Base-by-base conservation (phyloP, 2,113 vertebrate genomes). In the Vulpes vulpes region DNA sequence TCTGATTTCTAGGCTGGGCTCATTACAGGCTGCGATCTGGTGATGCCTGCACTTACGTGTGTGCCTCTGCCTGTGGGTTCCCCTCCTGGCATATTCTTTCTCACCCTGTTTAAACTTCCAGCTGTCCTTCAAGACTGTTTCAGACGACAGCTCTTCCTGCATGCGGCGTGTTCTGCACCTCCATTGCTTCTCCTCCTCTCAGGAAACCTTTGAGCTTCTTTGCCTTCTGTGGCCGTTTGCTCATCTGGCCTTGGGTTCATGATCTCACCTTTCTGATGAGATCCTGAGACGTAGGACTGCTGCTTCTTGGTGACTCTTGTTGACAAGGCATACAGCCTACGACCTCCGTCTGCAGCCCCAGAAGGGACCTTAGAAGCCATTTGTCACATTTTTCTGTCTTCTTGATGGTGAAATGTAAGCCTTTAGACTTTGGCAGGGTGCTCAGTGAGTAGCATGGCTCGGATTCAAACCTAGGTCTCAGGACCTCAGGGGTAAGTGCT, bases 331-430 rank as follows among this genome's bases (percentile, higher is more conserved):
- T 7, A 82, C 25, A 95, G 35, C 27, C 20, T 35, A 64, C 71
- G 67, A 71, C 35, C 82, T 35, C 32, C 10, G 32, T 79, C 5
- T 30, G 86, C 78, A 76, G 64, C 49, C 65, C 71, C 55, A 35
- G 64, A 57, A 92, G 30, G 35, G 11, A 8, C 27, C 35, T 57
- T 51, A 32, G 53, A 57, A 96, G 19, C 43, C 43, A 82, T 30
- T 38, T 71, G 15, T 55, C 38, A 30, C 27, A 59, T 38, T 43
- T 78, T 71, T 94, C 53, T 23, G 11, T 62, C 55, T 85, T 85
- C 51, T 60, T 1, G 30, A 23, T 94, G 35, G 59, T 80, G 55
- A 88, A 89, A 91, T 22, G 76, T 35, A 86, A 87, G 25, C 53
- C 53, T 23, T 91, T 69, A 59, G 78, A 82, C 23, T 32, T 43